These are phyloP conservation scores for Sesia apiformis DNA, from an alignment of 2,888 invertebrate genomes.

Conservation along the genomic window DNA sequence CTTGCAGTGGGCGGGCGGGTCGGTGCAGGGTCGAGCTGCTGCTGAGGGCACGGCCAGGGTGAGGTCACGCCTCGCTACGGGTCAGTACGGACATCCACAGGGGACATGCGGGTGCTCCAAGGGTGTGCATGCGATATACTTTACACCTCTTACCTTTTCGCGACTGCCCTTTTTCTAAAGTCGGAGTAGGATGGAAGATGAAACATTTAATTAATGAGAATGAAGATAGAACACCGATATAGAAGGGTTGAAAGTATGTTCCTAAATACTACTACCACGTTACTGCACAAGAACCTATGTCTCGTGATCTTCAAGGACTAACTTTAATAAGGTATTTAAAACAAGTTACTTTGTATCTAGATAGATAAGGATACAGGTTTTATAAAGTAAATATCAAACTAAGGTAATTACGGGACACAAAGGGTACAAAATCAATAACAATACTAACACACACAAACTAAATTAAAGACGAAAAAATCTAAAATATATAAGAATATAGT, in stretches of 20 bases:
- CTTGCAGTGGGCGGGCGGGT: slow-evolving; percentile 15
- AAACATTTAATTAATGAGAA: slow-evolving; percentile 70
- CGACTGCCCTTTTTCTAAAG: slow-evolving; percentile 90
- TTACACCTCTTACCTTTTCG: slow-evolving; percentile 82
- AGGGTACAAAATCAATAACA: too few species aligned
- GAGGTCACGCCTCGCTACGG: slow-evolving; percentile 13
- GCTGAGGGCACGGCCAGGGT: not conserved
- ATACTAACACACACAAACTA: too few species aligned
- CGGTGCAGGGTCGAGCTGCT: slow-evolving; percentile 12
- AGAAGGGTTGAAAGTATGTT: slow-evolving; percentile 22
- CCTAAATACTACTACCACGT: not conserved
- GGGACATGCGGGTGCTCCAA: slow-evolving; percentile 65
- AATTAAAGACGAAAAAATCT: too few species aligned
- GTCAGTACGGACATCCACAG: slow-evolving; percentile 34
- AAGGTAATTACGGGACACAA: too few species aligned
- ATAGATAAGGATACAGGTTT: too few species aligned
- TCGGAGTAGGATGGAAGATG: slow-evolving; percentile 71
- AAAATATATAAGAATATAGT: too few species aligned
- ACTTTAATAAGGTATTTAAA: too few species aligned
- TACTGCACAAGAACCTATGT: too few species aligned
- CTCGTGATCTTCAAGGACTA: too few species aligned
- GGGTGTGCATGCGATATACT: slow-evolving; percentile 50
- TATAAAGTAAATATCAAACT: too few species aligned
- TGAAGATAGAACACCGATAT: slow-evolving; percentile 48
- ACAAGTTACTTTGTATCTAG: too few species aligned